Evolutionary conservation across 2,797 vertebrate species (phyloP), one percentile per base, ranked within the genome.

Genomic region (Pygocentrus nattereri): DNA sequence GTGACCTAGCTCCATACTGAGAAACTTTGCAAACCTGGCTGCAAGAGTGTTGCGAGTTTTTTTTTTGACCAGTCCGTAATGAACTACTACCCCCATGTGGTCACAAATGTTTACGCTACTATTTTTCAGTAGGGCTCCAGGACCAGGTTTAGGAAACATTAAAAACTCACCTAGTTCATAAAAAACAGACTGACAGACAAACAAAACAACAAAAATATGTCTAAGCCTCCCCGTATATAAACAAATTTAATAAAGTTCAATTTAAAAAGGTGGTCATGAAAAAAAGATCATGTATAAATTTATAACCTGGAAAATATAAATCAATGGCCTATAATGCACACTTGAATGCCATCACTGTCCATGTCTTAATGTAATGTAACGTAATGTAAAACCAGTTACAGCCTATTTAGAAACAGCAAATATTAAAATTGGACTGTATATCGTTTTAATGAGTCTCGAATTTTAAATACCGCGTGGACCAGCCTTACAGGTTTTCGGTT

Each of bases 51-150:
- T 38, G 47, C 72, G 19, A n/a, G 0, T 25, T 21, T 19, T 34
- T 25, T 21, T 19, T 34, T 3, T 67, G 31, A 38, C 10, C 7
- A 38, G 19, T 2, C 10, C 0, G n/a, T 44, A n/a, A 52, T 64
- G 1, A 58, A 85, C 83, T 62, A 88, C 72, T 81, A 1, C 80
- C 85, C 13, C 68, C 78, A 0, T 3, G 81, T 25, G 88, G 78
- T 47, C 19, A 52, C 1, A 19, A 31, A 34, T 3, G 34, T 76
- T 77, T 19, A 54, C 27, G 4, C 49, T 31, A 5, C 12, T 31
- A 1, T 19, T 21, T 15, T 64, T 64, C 16, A 38, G 21, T 3
- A 67, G 41, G 41, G 1, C 41, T 44, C 41, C 8, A 44, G 41
- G 8, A 44, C 41, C 41, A 44, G 41, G 34, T 10, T 44, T 44